Conservation (phyloP, 2,888 invertebrate genomes). For the Branchipolynoe longqiensis region DNA sequence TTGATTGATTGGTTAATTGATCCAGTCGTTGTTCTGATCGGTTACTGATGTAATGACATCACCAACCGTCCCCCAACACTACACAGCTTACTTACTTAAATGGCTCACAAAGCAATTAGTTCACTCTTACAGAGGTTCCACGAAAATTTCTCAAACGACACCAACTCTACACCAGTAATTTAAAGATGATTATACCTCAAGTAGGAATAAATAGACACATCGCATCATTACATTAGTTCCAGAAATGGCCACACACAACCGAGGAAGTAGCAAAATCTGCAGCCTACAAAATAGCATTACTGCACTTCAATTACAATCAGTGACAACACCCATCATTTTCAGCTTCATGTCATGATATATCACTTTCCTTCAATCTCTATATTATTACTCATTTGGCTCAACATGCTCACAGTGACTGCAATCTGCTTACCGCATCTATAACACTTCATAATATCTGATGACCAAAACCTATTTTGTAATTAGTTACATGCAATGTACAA, state of each 20-base stretch:
- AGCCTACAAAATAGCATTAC: constrained; percentile 1
- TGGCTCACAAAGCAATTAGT: not conserved
- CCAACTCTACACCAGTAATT: not conserved
- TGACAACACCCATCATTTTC: constrained; percentile 13
- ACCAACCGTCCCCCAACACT: not conserved
- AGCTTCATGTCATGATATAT: too few relatives aligned
- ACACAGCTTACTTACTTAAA: not conserved
- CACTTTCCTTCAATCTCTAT: not conserved
- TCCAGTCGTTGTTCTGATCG: too few relatives aligned
- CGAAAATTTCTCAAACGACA: not conserved
- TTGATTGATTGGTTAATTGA: too few relatives aligned
- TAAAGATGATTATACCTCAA: not conserved
- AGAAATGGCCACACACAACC: constrained; percentile 23
- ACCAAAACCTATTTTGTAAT: constrained; percentile 12
- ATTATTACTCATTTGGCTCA: not conserved
- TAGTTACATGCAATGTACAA: constrained; percentile 25
- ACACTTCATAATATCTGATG: not conserved
- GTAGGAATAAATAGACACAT: constrained; percentile 12
- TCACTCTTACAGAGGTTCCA: not conserved
- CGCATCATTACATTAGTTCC: constrained; percentile 13
- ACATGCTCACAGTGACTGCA: not conserved
- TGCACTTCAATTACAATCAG: constrained; percentile 5
- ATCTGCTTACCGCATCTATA: not conserved
- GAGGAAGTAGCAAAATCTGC: constrained; percentile 1
- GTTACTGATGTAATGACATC: too few relatives aligned